Base-by-base conservation (phyloP, 2,113 vertebrate genomes). In the Coracopsis vasa region DNA sequence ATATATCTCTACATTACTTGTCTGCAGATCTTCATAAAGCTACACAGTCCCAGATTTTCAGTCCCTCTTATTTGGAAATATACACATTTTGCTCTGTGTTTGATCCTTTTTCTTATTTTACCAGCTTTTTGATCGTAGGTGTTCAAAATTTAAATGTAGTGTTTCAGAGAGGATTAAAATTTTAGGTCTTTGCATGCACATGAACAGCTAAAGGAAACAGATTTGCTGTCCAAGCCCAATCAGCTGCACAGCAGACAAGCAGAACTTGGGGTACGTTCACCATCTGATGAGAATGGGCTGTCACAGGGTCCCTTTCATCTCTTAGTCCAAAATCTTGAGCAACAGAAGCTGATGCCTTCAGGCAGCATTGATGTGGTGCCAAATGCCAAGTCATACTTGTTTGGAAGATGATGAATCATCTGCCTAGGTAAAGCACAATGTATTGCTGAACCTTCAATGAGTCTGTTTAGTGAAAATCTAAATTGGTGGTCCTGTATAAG, bases 221-320 rank as follows among this genome's bases (percentile, higher is more conserved):
- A 35, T 88, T 35, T 89, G n/a, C 83, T 75, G 9, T 25, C 39
- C 25, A 44, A 75, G 23, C 25, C 62, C 2, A 0, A n/a, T 37
- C 18, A 73, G 24, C 70, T 81, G 73, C 60, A 24, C 7, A 16
- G 60, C 56, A n/a, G 13, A 37, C 14, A 44, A n/a, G 42, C 28
- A 37, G 20, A 14, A 11, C n/a, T 35, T 44, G 29, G 33, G 11
- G 12, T 64, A 9, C 7, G 0, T 54, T 64, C 47, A 54, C 12
- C 18, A 19, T 15, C 64, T 3, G 1, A 0, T 47, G 54, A 58
- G 42, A 61, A 48, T 1, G 0, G 41, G 9, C 31, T 1, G 1
- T 53, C 65, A 71, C 16, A 15, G 71, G 8, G 33, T 21, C 42
- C 31, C n/a, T 78, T 80, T 65, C 41, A 31, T 20, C 18, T 62